Conservation (phyloP, 2,797 vertebrate genomes). For the Corythornis leucogaster region DNA sequence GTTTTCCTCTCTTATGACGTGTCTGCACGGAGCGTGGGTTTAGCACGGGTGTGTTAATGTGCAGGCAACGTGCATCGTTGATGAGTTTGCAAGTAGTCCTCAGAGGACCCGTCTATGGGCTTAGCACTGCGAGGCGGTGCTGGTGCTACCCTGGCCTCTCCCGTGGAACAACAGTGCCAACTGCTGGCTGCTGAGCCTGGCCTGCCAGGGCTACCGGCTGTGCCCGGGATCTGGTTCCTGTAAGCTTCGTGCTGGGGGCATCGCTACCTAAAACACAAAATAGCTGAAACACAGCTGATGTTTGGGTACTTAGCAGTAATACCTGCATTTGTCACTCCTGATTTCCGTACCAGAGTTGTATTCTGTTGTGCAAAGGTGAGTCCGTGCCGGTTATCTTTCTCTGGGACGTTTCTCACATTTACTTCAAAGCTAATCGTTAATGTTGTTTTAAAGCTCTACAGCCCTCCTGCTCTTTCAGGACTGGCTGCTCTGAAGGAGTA, state of each 20-base stretch:
- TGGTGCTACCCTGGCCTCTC: neutral
- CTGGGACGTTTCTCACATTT: accelerated
- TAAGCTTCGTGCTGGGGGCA: accelerated
- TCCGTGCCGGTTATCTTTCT: neutral
- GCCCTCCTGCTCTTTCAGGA: neutral
- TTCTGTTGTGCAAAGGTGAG: accelerated
- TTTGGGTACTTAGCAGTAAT: neutral
- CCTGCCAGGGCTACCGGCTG: neutral
- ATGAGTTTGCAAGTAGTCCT: neutral
- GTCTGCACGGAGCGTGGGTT: accelerated
- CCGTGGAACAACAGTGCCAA: slow-evolving; percentile 61
- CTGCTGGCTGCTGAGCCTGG: slow-evolving; percentile 40
- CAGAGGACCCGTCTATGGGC: accelerated
- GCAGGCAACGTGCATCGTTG: accelerated
- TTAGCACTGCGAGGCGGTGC: neutral
- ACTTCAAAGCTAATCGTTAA: neutral
- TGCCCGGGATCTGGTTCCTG: neutral
- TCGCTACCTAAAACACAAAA: neutral
- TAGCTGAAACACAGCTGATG: neutral
- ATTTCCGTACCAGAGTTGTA: neutral
- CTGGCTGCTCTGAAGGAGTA: neutral
- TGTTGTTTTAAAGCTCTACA: neutral
- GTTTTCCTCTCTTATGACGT: accelerated
- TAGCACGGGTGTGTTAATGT: accelerated
- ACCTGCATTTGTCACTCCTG: neutral